Percentiles rank a stretch among this genome's conserved stretches.
phyloP scores from a whole-genome alignment of 2,888 invertebrate genomes.

The Eupithecia subfuscata region DNA sequence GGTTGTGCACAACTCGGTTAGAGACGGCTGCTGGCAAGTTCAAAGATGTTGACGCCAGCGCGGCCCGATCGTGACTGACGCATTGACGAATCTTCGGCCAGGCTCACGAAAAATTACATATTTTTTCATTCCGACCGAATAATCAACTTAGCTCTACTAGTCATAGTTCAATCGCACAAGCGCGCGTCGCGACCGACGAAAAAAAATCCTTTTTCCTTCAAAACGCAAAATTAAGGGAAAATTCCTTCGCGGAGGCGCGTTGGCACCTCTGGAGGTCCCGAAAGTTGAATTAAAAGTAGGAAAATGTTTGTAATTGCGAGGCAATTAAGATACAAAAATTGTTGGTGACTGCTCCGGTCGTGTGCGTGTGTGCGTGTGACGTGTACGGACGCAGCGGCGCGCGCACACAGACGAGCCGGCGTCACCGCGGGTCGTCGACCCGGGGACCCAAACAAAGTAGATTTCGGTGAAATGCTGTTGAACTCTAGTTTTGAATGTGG shows the following conservation, averaged over 20 bases:
- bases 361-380: constrained; percentile 66
- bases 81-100: constrained; percentile 79
- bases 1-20: constrained; percentile 77
- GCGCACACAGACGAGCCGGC: constrained; percentile 72
- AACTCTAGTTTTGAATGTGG: constrained; percentile 79
- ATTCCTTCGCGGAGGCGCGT: constrained; percentile 42
- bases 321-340: constrained; percentile 75
- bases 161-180: constrained; percentile 80
- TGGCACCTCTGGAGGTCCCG: constrained; percentile 44
- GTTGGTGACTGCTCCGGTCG: constrained; percentile 57
- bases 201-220: constrained; percentile 48
- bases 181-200: constrained; percentile 51
- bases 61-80: constrained; percentile 79
- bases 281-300: constrained; percentile 49
- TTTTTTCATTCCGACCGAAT: constrained; percentile 80
- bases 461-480: constrained; percentile 83
- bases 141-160: constrained; percentile 79
- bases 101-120: constrained; percentile 80
- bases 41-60: constrained; percentile 73
- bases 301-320: constrained; percentile 56
- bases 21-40: constrained; percentile 65
- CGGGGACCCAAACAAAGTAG: constrained; percentile 83
- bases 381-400: constrained; percentile 63
- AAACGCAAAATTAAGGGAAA: constrained; percentile 57
- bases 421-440: constrained; percentile 78